These are phyloP conservation scores for Nysson spinosus DNA, from an alignment of 2,888 invertebrate genomes.

Conservation along the genomic window DNA sequence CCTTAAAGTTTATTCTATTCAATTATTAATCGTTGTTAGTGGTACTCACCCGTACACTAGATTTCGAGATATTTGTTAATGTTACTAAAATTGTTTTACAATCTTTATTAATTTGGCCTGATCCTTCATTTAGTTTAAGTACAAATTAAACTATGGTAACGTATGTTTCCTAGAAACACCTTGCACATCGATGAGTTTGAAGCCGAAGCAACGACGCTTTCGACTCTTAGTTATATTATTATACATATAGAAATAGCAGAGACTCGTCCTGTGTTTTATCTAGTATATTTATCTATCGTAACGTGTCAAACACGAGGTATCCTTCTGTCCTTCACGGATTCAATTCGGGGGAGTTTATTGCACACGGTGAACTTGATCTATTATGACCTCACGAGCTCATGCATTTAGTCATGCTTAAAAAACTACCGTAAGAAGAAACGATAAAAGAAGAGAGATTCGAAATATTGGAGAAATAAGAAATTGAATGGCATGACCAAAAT, in stretches of 20 bases:
- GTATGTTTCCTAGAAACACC: slow-evolving; percentile 72
- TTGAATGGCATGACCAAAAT: slow-evolving; percentile 1
- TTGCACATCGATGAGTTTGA: slow-evolving; percentile 60
- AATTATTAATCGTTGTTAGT: slow-evolving; percentile 11
- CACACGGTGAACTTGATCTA: slow-evolving; percentile 56
- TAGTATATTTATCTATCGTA: slow-evolving; percentile 51
- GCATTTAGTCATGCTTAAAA: slow-evolving; percentile 48
- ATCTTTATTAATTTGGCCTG: slow-evolving; percentile 38
- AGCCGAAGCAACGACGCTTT: slow-evolving; percentile 20
- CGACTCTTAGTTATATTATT: slow-evolving; percentile 38
- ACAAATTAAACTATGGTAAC: slow-evolving; percentile 50
- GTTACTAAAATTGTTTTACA: slow-evolving; percentile 23
- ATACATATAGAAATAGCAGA: slow-evolving; percentile 39
- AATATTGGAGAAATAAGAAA: not conserved
- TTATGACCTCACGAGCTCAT: slow-evolving; percentile 57
- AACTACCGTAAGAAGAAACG: slow-evolving; percentile 14
- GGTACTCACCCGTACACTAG: not conserved
- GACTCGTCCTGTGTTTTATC: slow-evolving; percentile 40
- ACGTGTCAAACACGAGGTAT: slow-evolving; percentile 53
- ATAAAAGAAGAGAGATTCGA: slow-evolving; percentile 5
- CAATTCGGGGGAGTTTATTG: slow-evolving; percentile 73
- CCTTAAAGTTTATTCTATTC: not conserved
- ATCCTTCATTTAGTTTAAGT: slow-evolving; percentile 35
- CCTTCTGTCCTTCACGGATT: slow-evolving; percentile 57
- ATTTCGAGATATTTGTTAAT: slow-evolving; percentile 24